Base-by-base conservation (phyloP, 2,113 vertebrate genomes). In the Xenotilapia caudafasciata region DNA sequence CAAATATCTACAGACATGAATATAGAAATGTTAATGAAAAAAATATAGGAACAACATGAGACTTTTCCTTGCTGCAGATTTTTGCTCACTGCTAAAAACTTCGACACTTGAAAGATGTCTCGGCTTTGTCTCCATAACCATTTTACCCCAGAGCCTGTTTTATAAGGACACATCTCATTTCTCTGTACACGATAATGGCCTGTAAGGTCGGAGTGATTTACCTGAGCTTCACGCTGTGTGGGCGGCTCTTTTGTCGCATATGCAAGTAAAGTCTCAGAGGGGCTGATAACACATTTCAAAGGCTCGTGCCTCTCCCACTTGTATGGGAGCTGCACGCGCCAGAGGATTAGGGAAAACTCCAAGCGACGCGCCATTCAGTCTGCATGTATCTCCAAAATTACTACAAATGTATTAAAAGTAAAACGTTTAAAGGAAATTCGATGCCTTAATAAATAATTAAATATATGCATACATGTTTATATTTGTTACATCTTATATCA, bases 171-270 rank as follows among this genome's bases (percentile, higher is more conserved):
- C 3, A 0, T n/a, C 47, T 28, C 40, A 38, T 23, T 17, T 4
- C 19, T 9, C 19, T 15, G 6, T 19, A 4, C 51, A 55, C 4
- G 1, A 56, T 4, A 9, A 42, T 14, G 62, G 13, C 7, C 26
- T 14, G 11, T 5, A 45, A 40, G 60, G 11, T 47, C 80, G 2
- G 13, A 5, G 19, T 5, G 56, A 15, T 80, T n/a, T 82, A 80
- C 80, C 85, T 60, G 84, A 45, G 83, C 77, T 5, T 79, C 92
- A 60, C 79, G 84, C 88, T 81, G 90, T 10, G 14, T 23, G 53
- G 55, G 79, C 91, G 85, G 87, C 89, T 90, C 70, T 83, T 83
- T 15, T 75, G 42, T 42, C 40, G 54, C 38, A 65, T 4, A 35
- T 62, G 58, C 58, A 33, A 62, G 4, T 0, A 60, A 60, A 33